These are phyloP conservation scores for Eupleurogrammus muticus DNA, from an alignment of 2,797 vertebrate species.

Conservation along the genomic window DNA sequence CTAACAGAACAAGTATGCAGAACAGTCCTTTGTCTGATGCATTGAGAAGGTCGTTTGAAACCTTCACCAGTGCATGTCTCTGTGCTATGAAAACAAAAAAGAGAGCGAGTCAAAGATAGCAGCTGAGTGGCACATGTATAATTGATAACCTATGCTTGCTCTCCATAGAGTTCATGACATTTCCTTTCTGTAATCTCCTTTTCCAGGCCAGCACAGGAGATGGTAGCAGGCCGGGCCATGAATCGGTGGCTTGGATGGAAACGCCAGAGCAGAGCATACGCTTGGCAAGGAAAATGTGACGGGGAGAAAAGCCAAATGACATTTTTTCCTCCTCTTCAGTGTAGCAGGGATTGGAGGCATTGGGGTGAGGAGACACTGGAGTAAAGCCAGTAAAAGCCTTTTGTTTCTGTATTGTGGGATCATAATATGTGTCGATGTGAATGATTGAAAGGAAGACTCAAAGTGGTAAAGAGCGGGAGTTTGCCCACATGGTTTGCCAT, in stretches of 20 bases:
- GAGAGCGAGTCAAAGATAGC: conserved; percentile 56
- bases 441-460: conserved; percentile 27
- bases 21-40: too few species aligned
- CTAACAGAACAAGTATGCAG: too few species aligned
- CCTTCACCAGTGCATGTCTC: too few species aligned
- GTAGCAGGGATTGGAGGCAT: conserved; percentile 31
- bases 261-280: conserved; percentile 61
- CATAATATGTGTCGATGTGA: conserved; percentile 42
- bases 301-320: conserved; percentile 63
- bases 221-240: conserved; percentile 49
- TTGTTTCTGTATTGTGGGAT: conserved; percentile 43
- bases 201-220: conserved; percentile 53
- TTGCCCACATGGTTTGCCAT: too few species aligned
- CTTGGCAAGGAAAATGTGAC: conserved; percentile 61
- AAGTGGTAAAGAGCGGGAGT: conserved; percentile 25
- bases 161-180: conserved; percentile 74
- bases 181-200: conserved; percentile 73
- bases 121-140: conserved; percentile 73
- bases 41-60: too few species aligned
- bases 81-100: too few species aligned
- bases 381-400: conserved; percentile 32
- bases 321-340: conserved; percentile 31
- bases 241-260: conserved; percentile 56
- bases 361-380: conserved; percentile 26
- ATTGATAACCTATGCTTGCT: conserved; percentile 77